phyloP scores from a whole-genome alignment of 2,888 invertebrate genomes.

The Cheilosia urbana region DNA sequence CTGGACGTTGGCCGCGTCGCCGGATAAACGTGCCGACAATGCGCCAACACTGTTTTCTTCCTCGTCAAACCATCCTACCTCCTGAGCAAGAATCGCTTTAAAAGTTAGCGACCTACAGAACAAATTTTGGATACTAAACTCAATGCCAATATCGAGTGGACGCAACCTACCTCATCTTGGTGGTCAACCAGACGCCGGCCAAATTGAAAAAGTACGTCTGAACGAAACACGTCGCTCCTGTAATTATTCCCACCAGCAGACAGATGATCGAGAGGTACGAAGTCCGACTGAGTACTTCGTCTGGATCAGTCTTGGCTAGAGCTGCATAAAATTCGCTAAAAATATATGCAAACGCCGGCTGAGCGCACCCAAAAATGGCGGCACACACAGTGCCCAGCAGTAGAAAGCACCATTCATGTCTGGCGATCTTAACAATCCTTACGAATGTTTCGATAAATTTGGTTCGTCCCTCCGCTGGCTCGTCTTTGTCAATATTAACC shows the following conservation, averaged over 20 bases:
- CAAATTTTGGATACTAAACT: neutral
- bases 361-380: slow-evolving; percentile 87
- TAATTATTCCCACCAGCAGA: slow-evolving; percentile 86
- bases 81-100: slow-evolving; percentile 88
- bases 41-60: slow-evolving; percentile 88
- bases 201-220: slow-evolving; percentile 90
- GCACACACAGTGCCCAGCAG: slow-evolving; percentile 87
- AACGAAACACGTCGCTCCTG: slow-evolving; percentile 87
- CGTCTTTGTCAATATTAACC: neutral
- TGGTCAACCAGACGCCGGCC: slow-evolving; percentile 90
- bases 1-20: slow-evolving; percentile 89
- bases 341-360: slow-evolving; percentile 90
- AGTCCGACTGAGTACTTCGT: slow-evolving; percentile 85
- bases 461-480: slow-evolving; percentile 18
- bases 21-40: slow-evolving; percentile 87
- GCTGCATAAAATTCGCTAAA: slow-evolving; percentile 90
- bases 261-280: slow-evolving; percentile 87
- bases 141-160: neutral
- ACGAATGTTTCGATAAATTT: slow-evolving; percentile 80
- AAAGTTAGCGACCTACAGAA: slow-evolving; percentile 84
- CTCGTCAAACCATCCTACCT: slow-evolving; percentile 90
- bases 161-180: slow-evolving; percentile 83
- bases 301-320: slow-evolving; percentile 82
- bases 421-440: slow-evolving; percentile 85
- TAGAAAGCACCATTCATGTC: slow-evolving; percentile 88